These are phyloP conservation scores for Micronycteris hirsuta DNA, from an alignment of 2,113 vertebrate species.

Conservation along the genomic window DNA sequence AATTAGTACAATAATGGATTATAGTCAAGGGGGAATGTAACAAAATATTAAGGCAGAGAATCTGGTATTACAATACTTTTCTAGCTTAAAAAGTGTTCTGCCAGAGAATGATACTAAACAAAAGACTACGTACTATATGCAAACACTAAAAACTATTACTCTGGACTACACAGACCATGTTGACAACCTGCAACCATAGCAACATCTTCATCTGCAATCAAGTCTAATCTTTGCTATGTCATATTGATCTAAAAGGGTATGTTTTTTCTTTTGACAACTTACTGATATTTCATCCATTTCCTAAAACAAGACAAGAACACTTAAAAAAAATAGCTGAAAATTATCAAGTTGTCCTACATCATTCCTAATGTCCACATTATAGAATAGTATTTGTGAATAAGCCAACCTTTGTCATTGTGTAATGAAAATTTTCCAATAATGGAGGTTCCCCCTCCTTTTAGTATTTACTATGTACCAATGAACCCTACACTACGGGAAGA, in stretches of 20 bases:
- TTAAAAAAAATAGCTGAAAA: background rate
- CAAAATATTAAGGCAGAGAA: slow-evolving; percentile 32
- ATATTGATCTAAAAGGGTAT: slow-evolving; percentile 28
- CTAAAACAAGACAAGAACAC: background rate
- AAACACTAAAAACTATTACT: slow-evolving; percentile 9
- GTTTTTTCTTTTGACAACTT: background rate
- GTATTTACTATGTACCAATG: background rate
- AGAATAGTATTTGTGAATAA: background rate
- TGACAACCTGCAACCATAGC: background rate
- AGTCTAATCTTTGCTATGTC: background rate
- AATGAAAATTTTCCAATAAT: background rate
- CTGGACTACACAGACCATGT: background rate
- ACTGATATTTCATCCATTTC: slow-evolving; percentile 8
- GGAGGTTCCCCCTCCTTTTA: no score
- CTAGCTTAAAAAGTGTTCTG: slow-evolving; percentile 35
- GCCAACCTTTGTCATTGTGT: background rate
- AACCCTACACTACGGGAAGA: background rate
- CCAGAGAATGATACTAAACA: background rate
- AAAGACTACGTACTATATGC: background rate
- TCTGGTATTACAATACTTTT: slow-evolving; percentile 9
- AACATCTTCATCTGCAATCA: slow-evolving; percentile 34
- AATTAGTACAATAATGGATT: background rate
- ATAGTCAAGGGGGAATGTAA: background rate
- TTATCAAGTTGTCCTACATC: background rate
- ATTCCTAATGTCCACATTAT: background rate